Evolutionary conservation across 1,140 invertebrate species (phyloP), one percentile per base, ranked within the genome.

Genomic region (Scaptomyza graminum): DNA sequence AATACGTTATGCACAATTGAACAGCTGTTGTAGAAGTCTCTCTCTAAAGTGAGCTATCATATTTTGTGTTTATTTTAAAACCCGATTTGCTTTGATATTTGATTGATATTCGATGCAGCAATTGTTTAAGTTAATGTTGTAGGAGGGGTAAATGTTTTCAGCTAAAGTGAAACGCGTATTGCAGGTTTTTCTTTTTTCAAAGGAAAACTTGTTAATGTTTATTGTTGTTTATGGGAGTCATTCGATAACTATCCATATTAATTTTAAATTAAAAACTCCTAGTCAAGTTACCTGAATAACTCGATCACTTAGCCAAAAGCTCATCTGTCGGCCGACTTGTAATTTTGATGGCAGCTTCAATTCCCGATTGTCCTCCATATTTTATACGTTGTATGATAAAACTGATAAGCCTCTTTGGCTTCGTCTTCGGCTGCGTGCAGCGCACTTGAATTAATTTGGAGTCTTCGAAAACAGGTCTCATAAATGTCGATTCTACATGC

Each of bases 1-100:
- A 63, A 79, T 22, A 61, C 31, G 5, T 50, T 15, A 50, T 61
- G 46, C 31, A 28, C 46, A 39, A 50, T 39, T n/a, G 25, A 59
- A 59, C 25, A 41, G 12, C 11, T 34, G 31, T 34, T 9, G 3
- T 41, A n/a, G 37, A 5, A n/a, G 12, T 41, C 12, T n/a, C 28
- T 5, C 0, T 0, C 0, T 34, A 34, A 22, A 22, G 18, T 22
- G 18, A 22, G 18, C 18, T 34, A 34, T 41, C 37, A 41, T n/a
- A 41, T 41, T 41, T 41, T n/a, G 5, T 6, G 5, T 9, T 41
- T 41, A 41, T 37, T 9, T 37, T 9, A 9, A 37, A 37, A 12
- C 34, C 11, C 9, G 34, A 37, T 37, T 12, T 41, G 37, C 37
- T 41, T 41, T 12, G n/a, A 41, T n/a, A 41, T n/a, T n/a, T 41